phyloP scores from a whole-genome alignment of 2,113 vertebrate genomes.

The Puffinus mauretanicus region DNA sequence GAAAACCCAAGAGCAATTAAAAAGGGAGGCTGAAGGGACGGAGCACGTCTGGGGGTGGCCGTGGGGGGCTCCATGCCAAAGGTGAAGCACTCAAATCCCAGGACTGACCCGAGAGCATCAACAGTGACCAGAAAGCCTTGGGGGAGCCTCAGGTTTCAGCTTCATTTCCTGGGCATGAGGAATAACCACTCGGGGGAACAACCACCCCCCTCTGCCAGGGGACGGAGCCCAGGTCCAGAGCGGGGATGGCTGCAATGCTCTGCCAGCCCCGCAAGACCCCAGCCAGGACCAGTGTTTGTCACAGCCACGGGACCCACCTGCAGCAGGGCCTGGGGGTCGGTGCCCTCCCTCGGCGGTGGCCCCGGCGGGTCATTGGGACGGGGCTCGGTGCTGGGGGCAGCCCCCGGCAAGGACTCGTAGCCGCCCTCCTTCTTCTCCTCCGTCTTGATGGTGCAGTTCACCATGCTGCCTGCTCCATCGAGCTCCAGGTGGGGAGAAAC shows the following conservation, averaged over 20 bases:
- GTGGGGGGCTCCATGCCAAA: accelerated
- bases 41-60: background rate
- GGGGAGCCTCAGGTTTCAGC: background rate
- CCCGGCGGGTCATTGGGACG: slow-evolving; percentile 43
- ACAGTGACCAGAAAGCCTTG: accelerated
- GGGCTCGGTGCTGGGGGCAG: slow-evolving; percentile 47
- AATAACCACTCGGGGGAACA: background rate
- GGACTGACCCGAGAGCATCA: background rate
- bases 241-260: accelerated
- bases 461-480: slow-evolving; percentile 84
- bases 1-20: background rate
- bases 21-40: background rate
- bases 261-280: background rate
- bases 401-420: background rate
- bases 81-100: background rate
- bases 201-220: accelerated
- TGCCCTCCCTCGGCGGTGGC: background rate
- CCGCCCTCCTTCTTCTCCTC: slow-evolving; percentile 79
- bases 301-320: slow-evolving; percentile 40
- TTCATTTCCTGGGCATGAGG: accelerated
- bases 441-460: slow-evolving; percentile 82
- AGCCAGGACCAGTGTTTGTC: background rate
- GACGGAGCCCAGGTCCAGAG: accelerated
- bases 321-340: slow-evolving; percentile 17
- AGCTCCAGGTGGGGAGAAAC: slow-evolving; percentile 78